Evolutionary conservation across 64 coral and sea anemone genomes (phyloP), one percentile per base, ranked within the genome.

Genomic region (Montipora cactus): DNA sequence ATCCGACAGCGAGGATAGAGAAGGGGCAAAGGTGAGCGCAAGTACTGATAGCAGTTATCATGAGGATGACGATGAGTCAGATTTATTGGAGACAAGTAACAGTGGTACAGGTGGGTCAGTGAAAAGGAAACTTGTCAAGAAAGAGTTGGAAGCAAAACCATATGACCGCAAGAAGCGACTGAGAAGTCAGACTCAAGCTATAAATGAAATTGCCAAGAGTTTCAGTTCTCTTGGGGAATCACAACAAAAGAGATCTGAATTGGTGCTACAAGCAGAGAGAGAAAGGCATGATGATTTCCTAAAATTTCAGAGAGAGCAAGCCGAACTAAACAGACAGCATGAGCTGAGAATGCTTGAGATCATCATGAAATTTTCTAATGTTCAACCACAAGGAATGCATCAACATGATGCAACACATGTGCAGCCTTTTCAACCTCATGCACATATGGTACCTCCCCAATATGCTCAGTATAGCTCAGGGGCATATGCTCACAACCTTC

Each of bases 401-500:
- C 84, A 87, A 44, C 22, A 23, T 23, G 22, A 23, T 23, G 22
- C 22, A 23, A 23, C 22, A 23, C 22, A 23, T 23, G 22, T 23
- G 22, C 67, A 87, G 83, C 62, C 67, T 67, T 68, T 49, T 16
- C 67, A 74, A 87, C 59, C 83, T 45, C 83, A 15, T 70, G 62
- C 61, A 66, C 11, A 7, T 59, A 59, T 7, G 6, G 6, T 23
- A 67, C 83, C 62, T 69, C 68, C 28, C 74, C 37, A 76, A 37
- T 74, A 74, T 88, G 46, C 72, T 50, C 22, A 23, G 22, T 23
- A 23, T 23, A 23, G 22, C 59, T 14, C 68, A 88, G 74, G 70
- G 64, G 61, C 66, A 18, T 87, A 87, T 87, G 72, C 62, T 64
- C 83, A 87, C 72, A 87, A 61, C 3, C 83, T 64, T 87, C 62